Evolutionary conservation across 2,888 invertebrate species (phyloP), one percentile per base, ranked within the genome.

Genomic region (Merodon equestris): DNA sequence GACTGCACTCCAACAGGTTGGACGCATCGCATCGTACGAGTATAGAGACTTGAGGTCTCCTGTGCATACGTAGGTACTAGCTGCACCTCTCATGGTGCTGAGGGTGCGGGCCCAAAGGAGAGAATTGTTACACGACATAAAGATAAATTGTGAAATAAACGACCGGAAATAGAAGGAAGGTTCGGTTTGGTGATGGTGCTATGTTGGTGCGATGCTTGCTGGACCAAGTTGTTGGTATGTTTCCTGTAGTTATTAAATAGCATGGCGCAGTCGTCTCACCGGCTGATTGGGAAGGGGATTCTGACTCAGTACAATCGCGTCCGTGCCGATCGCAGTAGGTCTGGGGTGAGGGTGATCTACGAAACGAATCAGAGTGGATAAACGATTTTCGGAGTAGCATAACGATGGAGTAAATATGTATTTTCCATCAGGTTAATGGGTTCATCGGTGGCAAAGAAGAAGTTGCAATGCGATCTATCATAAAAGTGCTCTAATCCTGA

Each of bases 151-250:
- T 76, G 51, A 76, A 76, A 76, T 72, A 76, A 76, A 72, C 76
- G 76, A 76, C 76, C 76, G 76, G 76, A 76, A 76, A 76, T 76
- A 76, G 72, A 76, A 76, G 66, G 48, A 76, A 76, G 76, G 76
- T 76, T 66, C 45, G 76, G 76, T 76, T 27, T 54, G 47, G 42
- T 48, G 27, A 44, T n/a, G 53, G 47, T 38, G 17, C 17, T 14
- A 34, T 61, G 40, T 18, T 57, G 38, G 10, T 53, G 19, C n/a
- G 14, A 57, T 57, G 75, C 57, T 70, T 64, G 34, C 61, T 64
- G 34, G 58, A 60, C 58, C 66, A 44, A 44, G 40, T 51, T 50
- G 19, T 40, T 27, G 38, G 19, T 27, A 17, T 45, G 9, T 10
- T n/a, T 44, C 15, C 50, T 60, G 27, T 47, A 12, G 42, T 3